Evolutionary conservation across 2,797 vertebrate genomes (phyloP).

Genomic region (Chromis chromis): DNA sequence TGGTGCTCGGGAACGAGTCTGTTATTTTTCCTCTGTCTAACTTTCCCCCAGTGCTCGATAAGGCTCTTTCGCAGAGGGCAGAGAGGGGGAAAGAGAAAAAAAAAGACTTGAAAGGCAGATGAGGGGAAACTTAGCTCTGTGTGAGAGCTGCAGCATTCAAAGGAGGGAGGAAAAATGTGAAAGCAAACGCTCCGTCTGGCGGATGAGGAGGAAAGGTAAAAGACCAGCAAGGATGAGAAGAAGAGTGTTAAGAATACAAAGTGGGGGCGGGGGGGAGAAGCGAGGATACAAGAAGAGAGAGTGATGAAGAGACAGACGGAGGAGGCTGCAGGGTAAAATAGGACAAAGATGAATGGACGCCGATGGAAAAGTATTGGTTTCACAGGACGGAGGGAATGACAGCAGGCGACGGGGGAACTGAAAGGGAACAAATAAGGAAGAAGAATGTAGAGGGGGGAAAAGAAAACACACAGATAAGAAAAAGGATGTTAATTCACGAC

Average conservation of each 20-base stretch:
- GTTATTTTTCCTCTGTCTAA: slow-evolving; percentile 20
- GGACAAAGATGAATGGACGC: slow-evolving; percentile 65
- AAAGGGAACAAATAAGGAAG: slow-evolving; percentile 54
- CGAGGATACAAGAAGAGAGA: slow-evolving; percentile 32
- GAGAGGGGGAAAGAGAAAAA: not conserved
- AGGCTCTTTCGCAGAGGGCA: slow-evolving; percentile 27
- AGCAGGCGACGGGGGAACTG: slow-evolving; percentile 32
- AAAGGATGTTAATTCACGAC: slow-evolving; percentile 61
- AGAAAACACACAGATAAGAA: slow-evolving; percentile 49
- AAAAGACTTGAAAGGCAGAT: slow-evolving; percentile 28
- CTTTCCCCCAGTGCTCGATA: slow-evolving; percentile 51
- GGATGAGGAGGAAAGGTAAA: slow-evolving; percentile 37
- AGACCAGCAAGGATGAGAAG: slow-evolving; percentile 26
- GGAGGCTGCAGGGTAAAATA: slow-evolving; percentile 53
- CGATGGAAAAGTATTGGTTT: slow-evolving; percentile 57
- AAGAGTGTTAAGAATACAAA: slow-evolving; percentile 40
- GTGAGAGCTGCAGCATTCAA: slow-evolving; percentile 26
- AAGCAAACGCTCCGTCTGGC: slow-evolving; percentile 26
- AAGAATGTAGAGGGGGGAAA: slow-evolving; percentile 38
- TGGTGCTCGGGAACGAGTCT: slow-evolving; percentile 39
- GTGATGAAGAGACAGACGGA: slow-evolving; percentile 44
- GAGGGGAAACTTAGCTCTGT: slow-evolving; percentile 40
- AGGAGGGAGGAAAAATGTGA: slow-evolving; percentile 15
- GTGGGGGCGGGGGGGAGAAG: slow-evolving; percentile 21
- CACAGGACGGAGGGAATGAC: slow-evolving; percentile 44